Evolutionary conservation across 2,113 vertebrate species (phyloP).

Genomic region (Caretta caretta): DNA sequence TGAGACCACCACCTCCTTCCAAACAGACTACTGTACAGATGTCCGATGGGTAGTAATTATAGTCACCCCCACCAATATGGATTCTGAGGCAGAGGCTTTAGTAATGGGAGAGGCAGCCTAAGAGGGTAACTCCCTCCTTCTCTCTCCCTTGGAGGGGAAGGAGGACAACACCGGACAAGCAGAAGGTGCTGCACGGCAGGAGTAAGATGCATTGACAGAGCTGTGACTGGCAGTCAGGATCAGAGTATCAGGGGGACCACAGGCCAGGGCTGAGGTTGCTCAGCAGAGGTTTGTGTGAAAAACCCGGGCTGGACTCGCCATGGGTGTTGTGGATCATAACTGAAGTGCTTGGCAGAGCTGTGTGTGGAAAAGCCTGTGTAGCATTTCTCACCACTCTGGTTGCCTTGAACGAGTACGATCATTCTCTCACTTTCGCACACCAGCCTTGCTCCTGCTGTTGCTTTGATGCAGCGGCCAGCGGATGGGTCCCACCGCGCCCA

Average conservation of each 20-base stretch:
- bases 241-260: not conserved
- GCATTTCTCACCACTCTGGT: not conserved
- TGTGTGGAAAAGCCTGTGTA: fast-evolving
- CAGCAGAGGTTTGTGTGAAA: fast-evolving
- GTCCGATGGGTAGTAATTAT: not conserved
- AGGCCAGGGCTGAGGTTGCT: fast-evolving
- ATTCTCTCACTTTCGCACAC: fast-evolving
- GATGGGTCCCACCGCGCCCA: conserved; percentile 20
- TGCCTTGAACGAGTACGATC: not conserved
- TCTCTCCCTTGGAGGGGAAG: not conserved
- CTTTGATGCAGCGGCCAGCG: not conserved
- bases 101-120: fast-evolving
- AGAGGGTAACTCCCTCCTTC: not conserved
- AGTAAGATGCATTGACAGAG: not conserved
- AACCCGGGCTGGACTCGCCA: not conserved
- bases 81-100: not conserved
- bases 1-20: not conserved
- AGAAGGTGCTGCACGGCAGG: not conserved
- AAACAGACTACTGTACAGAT: not conserved
- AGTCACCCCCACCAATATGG: not conserved
- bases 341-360: not conserved
- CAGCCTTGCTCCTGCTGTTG: not conserved
- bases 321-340: not conserved
- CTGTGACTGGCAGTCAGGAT: not conserved
- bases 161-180: not conserved